Base-by-base conservation (phyloP, 2,113 vertebrate genomes). In the Pluvialis apricaria region DNA sequence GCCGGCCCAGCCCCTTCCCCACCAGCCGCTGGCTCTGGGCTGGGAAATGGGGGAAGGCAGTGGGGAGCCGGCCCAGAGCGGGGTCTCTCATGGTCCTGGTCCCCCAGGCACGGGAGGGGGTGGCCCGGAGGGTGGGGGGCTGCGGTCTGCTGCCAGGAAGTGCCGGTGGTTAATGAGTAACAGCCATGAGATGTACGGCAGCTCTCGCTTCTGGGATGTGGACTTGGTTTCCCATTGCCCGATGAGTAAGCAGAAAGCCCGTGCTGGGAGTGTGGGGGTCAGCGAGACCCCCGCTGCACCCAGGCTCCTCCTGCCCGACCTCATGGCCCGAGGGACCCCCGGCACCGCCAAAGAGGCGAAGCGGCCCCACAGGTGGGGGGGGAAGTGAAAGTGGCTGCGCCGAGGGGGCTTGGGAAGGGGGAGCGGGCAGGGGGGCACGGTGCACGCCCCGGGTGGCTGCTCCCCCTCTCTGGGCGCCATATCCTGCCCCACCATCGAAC, bases 261-360 rank as follows among this genome's bases (percentile, higher is more conserved):
- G 0, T 34, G 5, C 26, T 31, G 64, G 80, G 18, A 34, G 22
- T 5, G 0, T 2, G 34, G 55, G 55, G 55, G 51, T 66, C 55
- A 24, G 82, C 1, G 51, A 51, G 31, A 45, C 19, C n/a, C 24
- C 54, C 21, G 13, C 29, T 2, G 7, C 4, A 1, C 71, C 29
- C 0, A 0, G 26, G 65, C 38, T 68, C 71, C 18, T 61, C 79
- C 72, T 36, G 60, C 60, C 58, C 3, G 3, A 28, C 47, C 36
- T 60, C 18, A 32, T 28, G 0, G 1, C 38, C 29, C 0, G 0
- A 26, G 38, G 12, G 12, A 61, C 15, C 34, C 34, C 40, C 7
- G 4, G 44, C 52, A 51, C 34, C 0, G 0, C 32, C 2, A 0
- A 38, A 61, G 40, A 42, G 18, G n/a, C 0, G 0, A 69, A 79